These are phyloP conservation scores for Bucco capensis DNA, from an alignment of 2,113 vertebrate genomes.

Conservation along the genomic window DNA sequence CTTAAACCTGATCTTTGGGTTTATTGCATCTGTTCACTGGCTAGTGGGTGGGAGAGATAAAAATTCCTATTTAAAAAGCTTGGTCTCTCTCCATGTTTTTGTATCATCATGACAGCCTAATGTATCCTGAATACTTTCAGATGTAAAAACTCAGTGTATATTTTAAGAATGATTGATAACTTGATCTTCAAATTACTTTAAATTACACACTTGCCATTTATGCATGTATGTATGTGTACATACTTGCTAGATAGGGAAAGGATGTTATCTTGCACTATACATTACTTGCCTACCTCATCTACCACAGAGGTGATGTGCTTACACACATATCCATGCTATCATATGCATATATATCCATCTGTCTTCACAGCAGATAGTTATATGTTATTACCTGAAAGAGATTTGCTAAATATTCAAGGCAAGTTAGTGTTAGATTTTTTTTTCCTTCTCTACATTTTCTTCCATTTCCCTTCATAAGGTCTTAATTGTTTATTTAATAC, in stretches of 20 bases:
- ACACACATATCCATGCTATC: background rate
- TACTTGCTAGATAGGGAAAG: background rate
- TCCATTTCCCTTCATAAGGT: background rate
- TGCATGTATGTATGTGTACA: conserved; percentile 15
- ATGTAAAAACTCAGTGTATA: background rate
- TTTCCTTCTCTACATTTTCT: background rate
- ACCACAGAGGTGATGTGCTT: background rate
- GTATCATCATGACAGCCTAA: conserved; percentile 15
- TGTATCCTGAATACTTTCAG: conserved; percentile 17
- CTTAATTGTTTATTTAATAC: background rate
- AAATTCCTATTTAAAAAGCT: conserved; percentile 15
- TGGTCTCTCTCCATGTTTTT: background rate
- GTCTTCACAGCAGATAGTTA: background rate
- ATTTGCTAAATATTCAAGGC: background rate
- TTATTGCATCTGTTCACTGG: background rate
- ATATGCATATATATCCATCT: background rate
- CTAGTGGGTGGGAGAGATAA: background rate
- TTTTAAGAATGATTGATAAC: conserved; percentile 45
- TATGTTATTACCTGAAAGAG: background rate
- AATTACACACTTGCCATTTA: conserved; percentile 43
- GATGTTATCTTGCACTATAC: background rate
- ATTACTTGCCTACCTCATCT: background rate
- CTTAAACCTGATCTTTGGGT: background rate
- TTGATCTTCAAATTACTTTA: conserved; percentile 41
- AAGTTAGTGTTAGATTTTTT: background rate